phyloP scores from a whole-genome alignment of 1,140 invertebrate genomes.

The Tribolium castaneum region DNA sequence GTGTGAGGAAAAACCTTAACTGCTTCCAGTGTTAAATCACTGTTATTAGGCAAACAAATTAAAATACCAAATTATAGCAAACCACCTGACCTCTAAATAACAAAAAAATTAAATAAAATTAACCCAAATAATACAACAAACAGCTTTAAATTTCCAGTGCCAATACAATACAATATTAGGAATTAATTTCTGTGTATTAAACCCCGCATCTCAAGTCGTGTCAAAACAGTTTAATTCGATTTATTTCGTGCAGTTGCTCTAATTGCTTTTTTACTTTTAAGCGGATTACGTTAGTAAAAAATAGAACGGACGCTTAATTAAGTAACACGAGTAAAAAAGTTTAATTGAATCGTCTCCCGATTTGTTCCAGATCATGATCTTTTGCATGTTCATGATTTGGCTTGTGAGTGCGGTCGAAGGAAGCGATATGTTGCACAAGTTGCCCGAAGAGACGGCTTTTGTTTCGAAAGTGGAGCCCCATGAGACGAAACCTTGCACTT shows the following conservation, averaged over 20 bases:
- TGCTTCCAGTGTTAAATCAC: background rate
- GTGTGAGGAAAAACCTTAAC: background rate
- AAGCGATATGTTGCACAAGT: background rate
- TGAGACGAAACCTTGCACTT: conserved; percentile 6
- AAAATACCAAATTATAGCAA: too few species aligned
- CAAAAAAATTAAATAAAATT: background rate
- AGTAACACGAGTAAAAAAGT: background rate
- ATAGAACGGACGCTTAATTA: background rate
- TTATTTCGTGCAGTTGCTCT: background rate
- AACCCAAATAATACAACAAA: background rate
- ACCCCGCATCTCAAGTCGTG: background rate
- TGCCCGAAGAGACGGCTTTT: conserved; percentile 32
- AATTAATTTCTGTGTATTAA: background rate
- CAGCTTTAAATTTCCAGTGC: background rate
- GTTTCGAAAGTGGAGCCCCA: conserved; percentile 13
- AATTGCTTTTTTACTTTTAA: background rate
- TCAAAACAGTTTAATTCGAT: background rate
- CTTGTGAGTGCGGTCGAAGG: background rate
- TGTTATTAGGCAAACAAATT: too few species aligned
- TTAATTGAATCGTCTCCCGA: background rate
- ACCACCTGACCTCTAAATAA: background rate
- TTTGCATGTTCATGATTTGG: background rate
- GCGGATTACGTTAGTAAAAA: background rate
- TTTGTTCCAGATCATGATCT: conserved; percentile 23
- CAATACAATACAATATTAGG: too few species aligned